Base-by-base conservation (phyloP, 1,140 invertebrate species). In the Pristionchus pacificus region DNA sequence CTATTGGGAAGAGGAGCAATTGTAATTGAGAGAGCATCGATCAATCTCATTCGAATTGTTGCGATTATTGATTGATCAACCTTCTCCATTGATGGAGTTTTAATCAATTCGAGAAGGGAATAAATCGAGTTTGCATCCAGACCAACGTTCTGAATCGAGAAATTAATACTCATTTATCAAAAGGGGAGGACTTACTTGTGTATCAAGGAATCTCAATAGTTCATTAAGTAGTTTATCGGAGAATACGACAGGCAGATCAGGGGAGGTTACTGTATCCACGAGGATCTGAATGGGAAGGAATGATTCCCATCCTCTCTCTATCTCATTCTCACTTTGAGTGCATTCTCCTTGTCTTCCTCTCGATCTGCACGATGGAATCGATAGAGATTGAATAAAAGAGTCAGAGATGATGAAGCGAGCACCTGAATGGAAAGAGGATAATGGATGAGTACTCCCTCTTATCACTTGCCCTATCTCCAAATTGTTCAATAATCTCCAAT, bases 351-450 rank as follows among this genome's bases (percentile, higher is more conserved):
- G 31, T 69, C 57, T 30, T 57, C 67, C 10, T 68, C 24, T 27
- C 64, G 19, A 19, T 66, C 25, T 19, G 25, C 24, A 13, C 14
- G 61, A 30, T 30, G 55, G 64, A 64, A 69, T 15, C 25, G 27
- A 28, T 69, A 69, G 60, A 64, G 64, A 62, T 65, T 68, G 67
- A 30, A 65, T 15, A 69, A 58, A 30, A 69, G 59, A 32, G 57
- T 31, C 6, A 69, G 28, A n/a, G 67, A 69, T 13, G 58, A 58
- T 3, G 58, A 67, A 15, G 6, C n/a, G 29, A 61, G 1, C 6
- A 69, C 29, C 38, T 49, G 19, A 49, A 49, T 19, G 6, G 38
- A 49, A 10, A n/a, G n/a, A n/a, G n/a, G n/a, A n/a, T n/a, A n/a
- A n/a, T n/a, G n/a, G n/a, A n/a, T n/a, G n/a, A n/a, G n/a, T n/a